Evolutionary conservation across 2,797 vertebrate species (phyloP).

Genomic region (Galago senegalensis): DNA sequence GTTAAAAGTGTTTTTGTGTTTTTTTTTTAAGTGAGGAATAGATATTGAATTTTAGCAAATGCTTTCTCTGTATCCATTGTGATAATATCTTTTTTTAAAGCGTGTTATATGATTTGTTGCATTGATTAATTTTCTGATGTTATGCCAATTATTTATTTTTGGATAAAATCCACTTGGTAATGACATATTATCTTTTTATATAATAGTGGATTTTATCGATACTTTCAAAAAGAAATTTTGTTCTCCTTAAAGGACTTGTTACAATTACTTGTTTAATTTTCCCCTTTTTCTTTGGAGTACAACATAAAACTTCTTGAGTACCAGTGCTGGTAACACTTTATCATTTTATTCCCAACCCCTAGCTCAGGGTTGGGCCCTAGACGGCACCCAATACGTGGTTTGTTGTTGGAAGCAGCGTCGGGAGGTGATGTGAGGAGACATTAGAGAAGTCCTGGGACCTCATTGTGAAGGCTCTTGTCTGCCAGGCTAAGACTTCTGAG

Average conservation of each 20-base stretch:
- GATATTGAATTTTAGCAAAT: conserved; percentile 29
- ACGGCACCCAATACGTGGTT: neutral
- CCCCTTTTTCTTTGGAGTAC: neutral
- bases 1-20: neutral
- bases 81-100: neutral
- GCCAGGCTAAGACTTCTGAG: neutral
- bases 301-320: neutral
- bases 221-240: neutral
- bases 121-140: conserved; percentile 19
- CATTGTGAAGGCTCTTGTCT: neutral
- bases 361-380: neutral
- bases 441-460: neutral
- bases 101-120: neutral
- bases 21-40: neutral
- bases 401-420: neutral
- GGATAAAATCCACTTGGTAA: conserved; percentile 15
- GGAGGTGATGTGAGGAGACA: neutral
- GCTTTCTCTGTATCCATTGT: neutral
- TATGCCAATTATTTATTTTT: neutral
- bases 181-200: neutral
- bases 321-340: neutral
- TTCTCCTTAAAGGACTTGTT: neutral
- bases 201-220: neutral
- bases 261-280: neutral
- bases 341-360: neutral